Evolutionary conservation across 2,888 invertebrate species (phyloP), one percentile per base, ranked within the genome.

Genomic region (Sinelater perroti): DNA sequence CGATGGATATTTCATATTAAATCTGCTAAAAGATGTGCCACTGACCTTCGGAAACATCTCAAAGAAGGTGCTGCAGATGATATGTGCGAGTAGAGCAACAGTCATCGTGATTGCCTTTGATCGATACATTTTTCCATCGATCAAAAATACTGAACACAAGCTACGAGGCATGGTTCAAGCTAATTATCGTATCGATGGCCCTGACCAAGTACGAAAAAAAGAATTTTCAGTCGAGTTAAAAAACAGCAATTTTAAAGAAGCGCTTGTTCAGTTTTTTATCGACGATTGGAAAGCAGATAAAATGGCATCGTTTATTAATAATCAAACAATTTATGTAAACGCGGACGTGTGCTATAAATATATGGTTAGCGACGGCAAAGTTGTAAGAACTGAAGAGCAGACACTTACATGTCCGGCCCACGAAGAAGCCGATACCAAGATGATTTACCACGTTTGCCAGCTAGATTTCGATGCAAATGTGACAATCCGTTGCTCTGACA

Each of bases 111-210:
- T 66, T 3, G 42, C 61, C n/a, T 67, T 67, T 51, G 66, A 67
- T 56, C 31, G 61, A 3, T 67, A 68, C 35, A 36, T 63, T 14
- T 50, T 31, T 16, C 62, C 66, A 36, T 67, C 66, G 16, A 68
- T 67, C 21, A 68, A 67, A 66, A 64, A 68, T 47, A 21, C 38
- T 21, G 64, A 66, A 40, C 60, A 66, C 30, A 3, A 21, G 3
- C 47, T 66, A n/a, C 30, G 61, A 46, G 49, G 46, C n/a, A n/a
- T 6, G 30, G 30, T 4, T 18, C 17, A 45, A 45, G 14, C 45
- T 11, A 16, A 60, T n/a, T 67, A 49, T 47, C 30, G 36, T 18
- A 64, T 66, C 14, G 6, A 26, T n/a, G 51, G 61, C n/a, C 38
- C 57, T n/a, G 56, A 66, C 31, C 64, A 67, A 53, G 38, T 33